Evolutionary conservation across 2,797 vertebrate species (phyloP).

Genomic region (Enteromius mattozi): DNA sequence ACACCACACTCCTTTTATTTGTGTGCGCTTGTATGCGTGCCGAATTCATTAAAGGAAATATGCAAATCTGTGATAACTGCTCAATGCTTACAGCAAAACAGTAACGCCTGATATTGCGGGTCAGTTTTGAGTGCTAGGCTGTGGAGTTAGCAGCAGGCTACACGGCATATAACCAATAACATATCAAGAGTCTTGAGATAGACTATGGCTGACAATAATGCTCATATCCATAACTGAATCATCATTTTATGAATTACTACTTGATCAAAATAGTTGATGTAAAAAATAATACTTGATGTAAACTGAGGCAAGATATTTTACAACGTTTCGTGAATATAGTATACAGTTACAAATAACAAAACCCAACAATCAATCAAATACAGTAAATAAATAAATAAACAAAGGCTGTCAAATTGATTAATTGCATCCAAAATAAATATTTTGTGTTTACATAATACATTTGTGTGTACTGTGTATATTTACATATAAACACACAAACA

Average conservation of each 20-base stretch:
- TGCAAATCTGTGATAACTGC: constrained; percentile 12
- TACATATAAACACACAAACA: too few relatives aligned
- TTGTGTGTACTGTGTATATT: too few relatives aligned
- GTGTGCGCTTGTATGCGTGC: neutral
- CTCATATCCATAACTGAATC: neutral
- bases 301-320: neutral
- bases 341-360: neutral
- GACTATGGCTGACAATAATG: neutral
- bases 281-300: neutral
- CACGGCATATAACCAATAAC: neutral
- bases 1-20: constrained; percentile 1
- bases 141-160: neutral
- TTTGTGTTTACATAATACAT: neutral
- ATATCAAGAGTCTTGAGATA: neutral
- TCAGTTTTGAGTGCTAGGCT: neutral
- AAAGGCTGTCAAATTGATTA: neutral
- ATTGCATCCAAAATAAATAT: neutral
- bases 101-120: neutral
- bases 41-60: constrained; percentile 19
- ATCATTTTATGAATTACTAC: neutral
- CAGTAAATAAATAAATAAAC: neutral
- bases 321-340: neutral
- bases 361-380: neutral
- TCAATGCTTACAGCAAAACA: constrained; percentile 15
- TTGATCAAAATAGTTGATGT: neutral